Evolutionary conservation across 2,113 vertebrate species (phyloP), one percentile per base, ranked within the genome.

Genomic region (Lethenteron camtschaticum): DNA sequence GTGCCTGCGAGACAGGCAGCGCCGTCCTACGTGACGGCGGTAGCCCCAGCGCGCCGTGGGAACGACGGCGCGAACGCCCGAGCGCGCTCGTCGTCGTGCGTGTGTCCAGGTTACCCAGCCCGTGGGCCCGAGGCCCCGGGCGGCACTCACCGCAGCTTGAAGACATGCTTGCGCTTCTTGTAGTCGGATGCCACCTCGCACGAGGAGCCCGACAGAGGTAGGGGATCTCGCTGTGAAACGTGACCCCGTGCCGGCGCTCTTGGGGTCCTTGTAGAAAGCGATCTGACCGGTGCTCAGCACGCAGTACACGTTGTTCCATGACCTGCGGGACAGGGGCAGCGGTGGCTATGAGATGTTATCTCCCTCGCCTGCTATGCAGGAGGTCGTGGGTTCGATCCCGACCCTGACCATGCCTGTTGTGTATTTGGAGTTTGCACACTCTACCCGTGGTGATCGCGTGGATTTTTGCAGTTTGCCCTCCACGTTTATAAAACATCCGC

Each of bases 141-240:
- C 10, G 9, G 66, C 13, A 71, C 81, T 81, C 75, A 96, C 92
- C 85, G 80, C 73, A 99, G 81, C 76, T 88, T 96, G 77, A 87
- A 86, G 60, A 99, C 87, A 0, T 92, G 85, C 70, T 95, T 96
- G 82, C 88, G 95, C 75, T 95, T 99, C 82, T 96, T 96, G 77
- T 96, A 96, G 78, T 80, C 87, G 2, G 75, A 72, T 2, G 90
- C 84, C 24, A 86, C 75, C 78, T 99, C 87, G 63, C 88, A 95
- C 78, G 75, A 77, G 72, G 86, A 88, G 0, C 83, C 82, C 57
- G 71, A 74, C 70, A 99, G 83, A 11, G 75, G 73, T 76, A 96
- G 73, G 6, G 86, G 57, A 86, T 83, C 78, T 96, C 90, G 0
- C 87, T 88, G 0, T 95, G 92, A 75, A 82, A 91, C 1, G 87